Percentiles rank a stretch among this genome's conserved stretches.
These are phyloP conservation scores for Uria aalge DNA, from an alignment of 2,113 vertebrate species.

Conservation along the genomic window DNA sequence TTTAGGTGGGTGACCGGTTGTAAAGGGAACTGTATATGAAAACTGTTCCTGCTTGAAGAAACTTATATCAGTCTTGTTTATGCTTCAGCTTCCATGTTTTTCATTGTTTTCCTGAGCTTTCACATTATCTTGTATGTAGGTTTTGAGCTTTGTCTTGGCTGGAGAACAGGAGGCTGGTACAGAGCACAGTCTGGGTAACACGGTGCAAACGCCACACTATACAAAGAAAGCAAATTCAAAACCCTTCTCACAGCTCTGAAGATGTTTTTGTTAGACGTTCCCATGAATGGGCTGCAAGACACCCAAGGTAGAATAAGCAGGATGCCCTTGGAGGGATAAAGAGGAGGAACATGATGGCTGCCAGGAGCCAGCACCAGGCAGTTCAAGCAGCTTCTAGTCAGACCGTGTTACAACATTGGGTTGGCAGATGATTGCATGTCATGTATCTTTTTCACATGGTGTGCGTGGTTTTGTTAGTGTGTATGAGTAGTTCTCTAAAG, in stretches of 20 bases:
- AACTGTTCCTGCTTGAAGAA: not conserved
- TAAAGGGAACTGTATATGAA: not conserved
- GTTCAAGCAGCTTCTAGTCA: not conserved
- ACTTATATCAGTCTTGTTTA: not conserved
- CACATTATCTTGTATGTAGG: not conserved
- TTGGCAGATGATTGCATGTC: not conserved
- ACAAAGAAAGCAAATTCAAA: not conserved
- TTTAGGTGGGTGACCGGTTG: not conserved
- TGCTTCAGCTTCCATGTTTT: not conserved
- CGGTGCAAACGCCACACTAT: rapidly evolving
- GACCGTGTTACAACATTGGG: rapidly evolving
- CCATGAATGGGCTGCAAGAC: not conserved
- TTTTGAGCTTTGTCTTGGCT: not conserved
- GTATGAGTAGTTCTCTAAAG: not conserved
- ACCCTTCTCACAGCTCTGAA: not conserved
- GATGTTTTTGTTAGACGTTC: not conserved
- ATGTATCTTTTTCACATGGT: not conserved
- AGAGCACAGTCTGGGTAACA: not conserved
- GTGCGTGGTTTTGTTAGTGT: not conserved
- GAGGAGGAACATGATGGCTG: not conserved
- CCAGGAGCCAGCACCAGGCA: not conserved
- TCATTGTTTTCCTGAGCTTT: not conserved
- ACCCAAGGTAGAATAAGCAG: not conserved
- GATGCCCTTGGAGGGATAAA: not conserved
- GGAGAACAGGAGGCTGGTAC: not conserved